Conservation (phyloP, 2,797 vertebrate genomes). For the Loris lydekkerianus region DNA sequence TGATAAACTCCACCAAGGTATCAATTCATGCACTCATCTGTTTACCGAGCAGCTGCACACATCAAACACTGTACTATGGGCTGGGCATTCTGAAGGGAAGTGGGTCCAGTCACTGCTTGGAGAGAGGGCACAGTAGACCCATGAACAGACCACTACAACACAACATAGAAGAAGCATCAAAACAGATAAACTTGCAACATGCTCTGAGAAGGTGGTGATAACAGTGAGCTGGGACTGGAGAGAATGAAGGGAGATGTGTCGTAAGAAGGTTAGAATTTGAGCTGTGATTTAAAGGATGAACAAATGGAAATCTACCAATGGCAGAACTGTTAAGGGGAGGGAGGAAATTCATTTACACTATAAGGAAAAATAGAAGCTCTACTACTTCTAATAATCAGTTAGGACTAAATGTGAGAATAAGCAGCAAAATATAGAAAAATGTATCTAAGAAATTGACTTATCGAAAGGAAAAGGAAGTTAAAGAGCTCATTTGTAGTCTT, state of each 20-base stretch:
- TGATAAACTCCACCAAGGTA: background rate
- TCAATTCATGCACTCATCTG: background rate
- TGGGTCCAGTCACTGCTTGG: too few relatives aligned
- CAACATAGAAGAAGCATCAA: background rate
- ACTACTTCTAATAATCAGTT: background rate
- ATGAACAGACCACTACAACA: background rate
- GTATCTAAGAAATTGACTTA: background rate
- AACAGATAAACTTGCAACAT: background rate
- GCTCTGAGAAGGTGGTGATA: background rate
- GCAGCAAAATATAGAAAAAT: background rate
- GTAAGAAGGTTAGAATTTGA: background rate
- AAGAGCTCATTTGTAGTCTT: background rate
- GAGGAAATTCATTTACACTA: background rate
- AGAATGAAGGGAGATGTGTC: background rate
- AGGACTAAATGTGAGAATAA: background rate
- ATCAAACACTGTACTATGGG: background rate
- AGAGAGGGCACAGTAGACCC: background rate
- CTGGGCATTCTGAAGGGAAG: background rate
- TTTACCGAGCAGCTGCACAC: background rate
- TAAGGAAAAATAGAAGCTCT: slow-evolving; percentile 3
- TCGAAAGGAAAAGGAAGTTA: background rate
- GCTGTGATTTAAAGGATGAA: background rate
- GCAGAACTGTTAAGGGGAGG: background rate
- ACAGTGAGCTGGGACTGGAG: background rate
- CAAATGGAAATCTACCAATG: background rate